Conservation (phyloP, 2,113 vertebrate species). For the Bagarius yarrelli region DNA sequence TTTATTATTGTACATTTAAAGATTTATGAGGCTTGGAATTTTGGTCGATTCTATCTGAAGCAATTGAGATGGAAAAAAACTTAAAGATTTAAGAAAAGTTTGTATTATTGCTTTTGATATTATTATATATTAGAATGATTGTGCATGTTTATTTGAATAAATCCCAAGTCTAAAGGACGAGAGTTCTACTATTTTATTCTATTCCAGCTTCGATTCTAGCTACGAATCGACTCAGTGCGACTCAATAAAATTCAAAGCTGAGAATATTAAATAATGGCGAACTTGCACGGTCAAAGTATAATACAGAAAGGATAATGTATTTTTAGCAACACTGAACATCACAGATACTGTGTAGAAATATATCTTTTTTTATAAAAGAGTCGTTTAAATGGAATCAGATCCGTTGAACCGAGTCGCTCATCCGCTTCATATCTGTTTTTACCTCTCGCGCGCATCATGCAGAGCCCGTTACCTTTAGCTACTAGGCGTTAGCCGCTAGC, state of each 20-base stretch:
- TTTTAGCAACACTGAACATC: not conserved
- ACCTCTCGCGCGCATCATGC: conserved; percentile 14
- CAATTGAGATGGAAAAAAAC: not conserved
- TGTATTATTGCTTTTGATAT: not conserved
- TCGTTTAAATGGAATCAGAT: not conserved
- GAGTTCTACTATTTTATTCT: no score
- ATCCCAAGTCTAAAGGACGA: no score
- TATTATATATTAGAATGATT: no score
- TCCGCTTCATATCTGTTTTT: not conserved
- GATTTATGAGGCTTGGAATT: not conserved
- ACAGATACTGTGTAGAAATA: no score
- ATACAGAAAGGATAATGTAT: not conserved
- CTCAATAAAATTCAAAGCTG: not conserved
- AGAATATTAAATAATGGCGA: not conserved
- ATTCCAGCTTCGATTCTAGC: no score
- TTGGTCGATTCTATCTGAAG: not conserved
- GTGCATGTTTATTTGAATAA: not conserved
- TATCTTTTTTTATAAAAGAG: not conserved
- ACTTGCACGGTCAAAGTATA: not conserved
- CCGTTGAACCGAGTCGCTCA: not conserved
- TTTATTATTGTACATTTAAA: not conserved
- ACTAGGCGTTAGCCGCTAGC: not conserved
- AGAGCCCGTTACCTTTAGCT: conserved; percentile 8
- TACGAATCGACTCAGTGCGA: not conserved
- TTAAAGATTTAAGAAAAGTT: not conserved